phyloP scores from a whole-genome alignment of 2,888 invertebrate species.

The Chalcis sispes region DNA sequence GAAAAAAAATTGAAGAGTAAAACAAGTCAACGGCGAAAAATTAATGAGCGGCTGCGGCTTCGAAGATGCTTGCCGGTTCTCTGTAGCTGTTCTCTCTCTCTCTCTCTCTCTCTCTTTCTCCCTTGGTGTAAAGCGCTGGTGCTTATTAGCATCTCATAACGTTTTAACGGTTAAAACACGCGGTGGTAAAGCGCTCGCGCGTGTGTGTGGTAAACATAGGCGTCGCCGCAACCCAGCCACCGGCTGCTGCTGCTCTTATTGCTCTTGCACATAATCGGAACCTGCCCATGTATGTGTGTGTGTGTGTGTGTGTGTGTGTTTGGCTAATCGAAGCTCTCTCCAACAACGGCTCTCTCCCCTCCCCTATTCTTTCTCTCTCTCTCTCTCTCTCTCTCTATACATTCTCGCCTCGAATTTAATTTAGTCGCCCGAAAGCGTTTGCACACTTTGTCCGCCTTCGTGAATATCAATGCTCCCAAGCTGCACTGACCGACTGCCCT shows the following conservation, averaged over 20 bases:
- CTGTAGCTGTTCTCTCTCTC: background rate
- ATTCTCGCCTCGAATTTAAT: conserved; percentile 61
- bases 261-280: background rate
- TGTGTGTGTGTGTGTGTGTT: conserved; percentile 44
- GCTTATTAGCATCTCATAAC: conserved; percentile 44
- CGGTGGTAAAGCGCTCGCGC: conserved; percentile 50
- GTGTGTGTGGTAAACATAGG: background rate
- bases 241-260: background rate
- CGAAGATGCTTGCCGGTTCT: no score
- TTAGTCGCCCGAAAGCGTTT: conserved; percentile 55
- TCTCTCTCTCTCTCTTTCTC: background rate
- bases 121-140: no score
- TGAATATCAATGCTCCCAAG: conserved; percentile 67
- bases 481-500: background rate
- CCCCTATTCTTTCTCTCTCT: no score
- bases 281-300: background rate
- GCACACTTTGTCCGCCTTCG: conserved; percentile 61
- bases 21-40: conserved; percentile 9
- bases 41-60: background rate
- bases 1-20: no score
- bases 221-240: background rate
- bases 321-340: conserved; percentile 60
- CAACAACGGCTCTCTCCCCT: conserved; percentile 1
- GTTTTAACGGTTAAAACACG: conserved; percentile 50
- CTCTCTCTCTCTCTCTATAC: no score